Evolutionary conservation across 2,113 vertebrate species (phyloP).

Genomic region (Dipodomys spectabilis): DNA sequence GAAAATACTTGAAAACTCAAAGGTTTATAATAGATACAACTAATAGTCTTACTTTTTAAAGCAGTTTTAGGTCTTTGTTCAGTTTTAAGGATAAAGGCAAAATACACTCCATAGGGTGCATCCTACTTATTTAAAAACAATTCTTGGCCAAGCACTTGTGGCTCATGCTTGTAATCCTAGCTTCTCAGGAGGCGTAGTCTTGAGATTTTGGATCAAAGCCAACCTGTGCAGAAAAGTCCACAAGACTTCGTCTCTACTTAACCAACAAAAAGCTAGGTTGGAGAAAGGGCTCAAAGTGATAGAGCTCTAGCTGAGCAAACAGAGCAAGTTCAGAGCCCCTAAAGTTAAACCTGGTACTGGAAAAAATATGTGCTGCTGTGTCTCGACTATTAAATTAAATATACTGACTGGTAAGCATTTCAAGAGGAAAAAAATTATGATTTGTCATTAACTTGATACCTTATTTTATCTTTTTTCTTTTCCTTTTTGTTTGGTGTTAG

Average conservation of each 20-base stretch:
- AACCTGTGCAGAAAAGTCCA: too few species aligned
- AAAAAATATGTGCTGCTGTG: constrained; percentile 13
- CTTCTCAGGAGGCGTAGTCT: too few species aligned
- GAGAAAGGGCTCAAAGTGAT: too few species aligned
- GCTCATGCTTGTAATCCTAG: too few species aligned
- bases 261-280: too few species aligned
- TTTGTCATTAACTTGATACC: neutral
- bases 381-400: constrained; percentile 51
- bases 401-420: constrained; percentile 27
- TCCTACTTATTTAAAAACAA: neutral
- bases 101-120: neutral
- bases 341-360: too few species aligned
- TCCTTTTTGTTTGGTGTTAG: neutral
- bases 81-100: constrained; percentile 7
- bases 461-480: neutral
- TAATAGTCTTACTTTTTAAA: constrained; percentile 37
- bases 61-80: neutral
- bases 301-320: too few species aligned
- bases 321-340: too few species aligned
- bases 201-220: too few species aligned
- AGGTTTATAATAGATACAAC: neutral
- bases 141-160: neutral
- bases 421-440: neutral
- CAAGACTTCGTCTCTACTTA: too few species aligned
- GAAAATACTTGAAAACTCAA: constrained; percentile 24